phyloP scores from a whole-genome alignment of 2,888 invertebrate genomes.

The Drosophila anomelani region DNA sequence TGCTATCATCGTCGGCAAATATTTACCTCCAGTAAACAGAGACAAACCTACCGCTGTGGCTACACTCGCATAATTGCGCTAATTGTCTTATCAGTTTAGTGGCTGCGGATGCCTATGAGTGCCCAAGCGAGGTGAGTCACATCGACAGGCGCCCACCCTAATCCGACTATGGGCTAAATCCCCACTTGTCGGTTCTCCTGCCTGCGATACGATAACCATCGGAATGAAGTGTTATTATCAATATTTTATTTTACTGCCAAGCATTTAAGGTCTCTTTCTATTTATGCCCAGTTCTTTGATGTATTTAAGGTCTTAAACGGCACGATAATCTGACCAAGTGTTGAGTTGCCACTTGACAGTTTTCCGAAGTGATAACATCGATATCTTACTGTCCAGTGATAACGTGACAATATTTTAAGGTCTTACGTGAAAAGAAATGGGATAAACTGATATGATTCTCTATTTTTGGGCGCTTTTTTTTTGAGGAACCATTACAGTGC shows the following conservation, averaged over 20 bases:
- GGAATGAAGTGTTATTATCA: not conserved
- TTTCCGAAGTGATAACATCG: slow-evolving; percentile 3
- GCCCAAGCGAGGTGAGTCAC: slow-evolving; percentile 16
- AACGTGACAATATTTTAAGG: slow-evolving; percentile 5
- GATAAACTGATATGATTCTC: slow-evolving; percentile 15
- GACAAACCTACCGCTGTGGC: slow-evolving; percentile 27
- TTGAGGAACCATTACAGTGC: slow-evolving; percentile 1
- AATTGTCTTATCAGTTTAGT: slow-evolving; percentile 59
- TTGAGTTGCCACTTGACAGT: not conserved
- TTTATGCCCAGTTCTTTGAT: not conserved
- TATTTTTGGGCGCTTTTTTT: not conserved
- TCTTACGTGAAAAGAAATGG: slow-evolving; percentile 3
- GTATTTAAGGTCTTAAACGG: slow-evolving; percentile 2
- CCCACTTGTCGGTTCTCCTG: not conserved
- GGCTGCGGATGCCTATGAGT: slow-evolving; percentile 23
- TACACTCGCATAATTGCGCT: slow-evolving; percentile 56
- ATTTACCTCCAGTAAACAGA: slow-evolving; percentile 34
- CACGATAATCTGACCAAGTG: slow-evolving; percentile 2
- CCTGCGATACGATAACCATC: not conserved
- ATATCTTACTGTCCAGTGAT: not conserved
- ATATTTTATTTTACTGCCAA: not conserved
- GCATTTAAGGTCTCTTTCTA: not conserved
- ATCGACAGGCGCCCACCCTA: slow-evolving; percentile 1
- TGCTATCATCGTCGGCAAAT: slow-evolving; percentile 46
- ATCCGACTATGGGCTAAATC: slow-evolving; percentile 10